Base-by-base conservation (phyloP, 2,888 invertebrate species). In the Anagyrus pseudococci region DNA sequence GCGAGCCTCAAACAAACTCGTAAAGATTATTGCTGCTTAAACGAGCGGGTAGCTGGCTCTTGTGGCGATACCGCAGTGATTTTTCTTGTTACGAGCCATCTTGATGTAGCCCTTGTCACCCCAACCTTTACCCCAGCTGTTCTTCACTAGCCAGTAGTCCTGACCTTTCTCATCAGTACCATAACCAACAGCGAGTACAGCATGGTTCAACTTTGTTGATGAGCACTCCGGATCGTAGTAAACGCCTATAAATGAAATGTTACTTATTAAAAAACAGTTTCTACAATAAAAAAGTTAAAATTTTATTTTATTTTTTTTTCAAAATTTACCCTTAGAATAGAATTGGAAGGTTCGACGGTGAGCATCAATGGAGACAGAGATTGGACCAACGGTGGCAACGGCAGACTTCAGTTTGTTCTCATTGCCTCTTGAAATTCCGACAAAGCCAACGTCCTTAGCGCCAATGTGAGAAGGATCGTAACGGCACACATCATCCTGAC, bases 341-440 rank as follows among this genome's bases (percentile, higher is more conserved):
- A 93, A 89, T 82, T 94, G 94, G 89, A 96, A 95, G 68, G 88
- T 88, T 77, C 87, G 85, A 70, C 89, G 91, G 47, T 90, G 89
- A 66, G 96, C 96, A 84, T 96, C 95, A 77, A 96, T 95, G 73
- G 94, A 95, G 53, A 95, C 89, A 8, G 93, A 87, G 48, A 95
- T 84, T 8, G 96, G 96, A 0, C 96, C 96, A 66, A 91, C 80
- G 0, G 91, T 91, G 59, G 94, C 94, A 52, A 94, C 87, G 10
- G 94, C 95, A 66, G 85, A 81, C 82, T 86, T 85, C 73, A 96
- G 83, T 75, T 88, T 88, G 2, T 85, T 77, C 81, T 96, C 96
- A 77, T 87, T 84, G 1, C 91, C 92, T 41, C 82, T 71, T 0
- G 89, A 87, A 62, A 96, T 83, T 79, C 95, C 93, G 60, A 88